phyloP scores from a whole-genome alignment of 53 echinoderm and acorn worm genomes.

The Arbacia lixula region DNA sequence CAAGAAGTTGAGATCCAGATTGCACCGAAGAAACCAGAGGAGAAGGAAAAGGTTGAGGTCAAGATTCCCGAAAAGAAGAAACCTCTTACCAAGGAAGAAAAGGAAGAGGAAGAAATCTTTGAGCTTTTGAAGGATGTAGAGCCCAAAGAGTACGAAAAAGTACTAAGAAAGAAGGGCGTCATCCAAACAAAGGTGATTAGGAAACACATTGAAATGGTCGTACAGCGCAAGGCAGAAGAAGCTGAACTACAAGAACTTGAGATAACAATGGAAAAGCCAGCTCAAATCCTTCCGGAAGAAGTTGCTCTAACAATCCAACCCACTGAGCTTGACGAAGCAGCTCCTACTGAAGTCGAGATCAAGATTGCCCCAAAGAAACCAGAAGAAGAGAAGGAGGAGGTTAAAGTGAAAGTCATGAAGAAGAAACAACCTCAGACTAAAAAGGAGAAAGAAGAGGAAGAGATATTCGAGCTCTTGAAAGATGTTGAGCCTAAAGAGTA shows the following conservation, averaged over 20 bases:
- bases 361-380: constrained; percentile 9
- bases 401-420: not conserved
- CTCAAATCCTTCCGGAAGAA: constrained; percentile 39
- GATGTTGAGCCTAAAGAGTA: constrained; percentile 65
- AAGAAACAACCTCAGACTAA: constrained; percentile 18
- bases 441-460: not conserved
- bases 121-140: constrained; percentile 74
- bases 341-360: not conserved
- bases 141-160: constrained; percentile 62
- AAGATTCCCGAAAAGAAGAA: constrained; percentile 6
- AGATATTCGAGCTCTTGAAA: constrained; percentile 73
- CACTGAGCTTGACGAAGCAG: not conserved
- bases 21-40: not conserved
- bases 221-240: constrained; percentile 57
- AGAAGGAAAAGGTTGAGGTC: not conserved
- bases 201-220: constrained; percentile 64
- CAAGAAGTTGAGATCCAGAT: not conserved
- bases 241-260: constrained; percentile 53
- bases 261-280: constrained; percentile 26
- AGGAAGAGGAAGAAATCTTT: constrained; percentile 65
- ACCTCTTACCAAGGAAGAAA: constrained; percentile 19
- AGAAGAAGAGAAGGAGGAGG: not conserved
- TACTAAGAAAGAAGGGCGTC: constrained; percentile 64
- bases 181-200: constrained; percentile 59
- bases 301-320: not conserved